These are phyloP conservation scores for Dendropsophus ebraccatus DNA, from an alignment of 2,113 vertebrate genomes.

Conservation along the genomic window DNA sequence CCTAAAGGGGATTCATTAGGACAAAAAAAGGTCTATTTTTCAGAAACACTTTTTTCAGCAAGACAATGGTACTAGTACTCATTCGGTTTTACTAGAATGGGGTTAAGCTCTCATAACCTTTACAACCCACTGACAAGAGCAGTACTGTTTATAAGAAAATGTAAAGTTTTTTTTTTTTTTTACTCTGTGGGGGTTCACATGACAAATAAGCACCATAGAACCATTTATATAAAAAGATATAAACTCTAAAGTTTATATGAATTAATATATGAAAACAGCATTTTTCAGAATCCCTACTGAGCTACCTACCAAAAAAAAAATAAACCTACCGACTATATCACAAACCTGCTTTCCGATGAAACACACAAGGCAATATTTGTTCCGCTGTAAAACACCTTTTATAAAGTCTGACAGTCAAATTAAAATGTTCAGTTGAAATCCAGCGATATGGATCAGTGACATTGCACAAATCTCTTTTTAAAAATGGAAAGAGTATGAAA, in stretches of 20 bases:
- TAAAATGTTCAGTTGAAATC: slow-evolving; percentile 45
- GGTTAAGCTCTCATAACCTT: too few relatives aligned
- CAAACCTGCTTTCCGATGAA: not conserved
- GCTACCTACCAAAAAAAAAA: slow-evolving; percentile 1
- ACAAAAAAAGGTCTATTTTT: too few relatives aligned
- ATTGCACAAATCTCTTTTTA: slow-evolving; percentile 43
- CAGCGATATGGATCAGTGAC: slow-evolving; percentile 49
- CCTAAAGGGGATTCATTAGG: too few relatives aligned
- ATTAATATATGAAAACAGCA: not conserved
- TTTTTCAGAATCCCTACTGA: not conserved
- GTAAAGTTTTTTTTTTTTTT: too few relatives aligned
- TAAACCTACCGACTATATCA: not conserved
- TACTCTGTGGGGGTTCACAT: not conserved
- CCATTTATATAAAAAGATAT: too few relatives aligned
- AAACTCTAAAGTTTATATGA: not conserved
- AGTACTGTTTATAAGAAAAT: too few relatives aligned
- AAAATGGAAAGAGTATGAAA: slow-evolving; percentile 32
- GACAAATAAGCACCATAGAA: not conserved
- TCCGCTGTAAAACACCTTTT: not conserved
- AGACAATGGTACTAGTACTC: too few relatives aligned
- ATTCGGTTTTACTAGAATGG: too few relatives aligned
- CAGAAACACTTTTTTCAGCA: too few relatives aligned
- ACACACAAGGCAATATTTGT: not conserved
- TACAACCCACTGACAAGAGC: not conserved
- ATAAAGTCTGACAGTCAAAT: slow-evolving; percentile 56